Evolutionary conservation across 2,888 invertebrate species (phyloP), one percentile per base, ranked within the genome.

Genomic region (Drosophila setosimentum): DNA sequence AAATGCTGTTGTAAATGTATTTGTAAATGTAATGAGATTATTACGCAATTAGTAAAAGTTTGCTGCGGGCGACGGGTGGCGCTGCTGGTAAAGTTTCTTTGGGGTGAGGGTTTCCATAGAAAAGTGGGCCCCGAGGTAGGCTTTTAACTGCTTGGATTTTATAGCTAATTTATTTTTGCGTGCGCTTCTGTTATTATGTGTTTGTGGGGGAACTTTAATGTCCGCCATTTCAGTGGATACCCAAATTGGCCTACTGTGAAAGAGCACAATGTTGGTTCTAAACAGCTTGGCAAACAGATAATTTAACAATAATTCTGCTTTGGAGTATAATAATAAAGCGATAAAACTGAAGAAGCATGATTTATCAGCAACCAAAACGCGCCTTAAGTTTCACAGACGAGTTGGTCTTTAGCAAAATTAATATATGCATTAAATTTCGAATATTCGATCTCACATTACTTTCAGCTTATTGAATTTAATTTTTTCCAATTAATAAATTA

Each of bases 21-120:
- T 90, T 87, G 88, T 87, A 88, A 87, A 90, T 87, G 90, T 87
- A 90, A 87, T 88, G 79, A 87, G 87, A 87, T 87, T 87, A 87
- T 90, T 90, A 82, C 89, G 89, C 87, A 87, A 87, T 87, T 87
- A 87, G 90, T 80, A 69, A 78, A 83, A 88, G 70, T 89, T 85
- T 82, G 75, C 63, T 79, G 58, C 59, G 69, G 69, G 79, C 60
- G 37, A n/a, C 11, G 37, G 37, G 6, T 29, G 29, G 35, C 4
- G 51, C 49, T 61, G 65, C 33, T 37, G 29, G 50, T 37, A 29
- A 42, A 45, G 50, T 13, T 37, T 13, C 24, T 45, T 2, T 18
- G 32, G 29, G 2, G 4, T 33, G 54, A 4, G 21, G 2, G 21
- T 37, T 35, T n/a, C 24, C 29, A 55, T 29, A 29, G 53, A 27